phyloP scores from a whole-genome alignment of 1,140 invertebrate genomes.

The Cotesia glomerata region DNA sequence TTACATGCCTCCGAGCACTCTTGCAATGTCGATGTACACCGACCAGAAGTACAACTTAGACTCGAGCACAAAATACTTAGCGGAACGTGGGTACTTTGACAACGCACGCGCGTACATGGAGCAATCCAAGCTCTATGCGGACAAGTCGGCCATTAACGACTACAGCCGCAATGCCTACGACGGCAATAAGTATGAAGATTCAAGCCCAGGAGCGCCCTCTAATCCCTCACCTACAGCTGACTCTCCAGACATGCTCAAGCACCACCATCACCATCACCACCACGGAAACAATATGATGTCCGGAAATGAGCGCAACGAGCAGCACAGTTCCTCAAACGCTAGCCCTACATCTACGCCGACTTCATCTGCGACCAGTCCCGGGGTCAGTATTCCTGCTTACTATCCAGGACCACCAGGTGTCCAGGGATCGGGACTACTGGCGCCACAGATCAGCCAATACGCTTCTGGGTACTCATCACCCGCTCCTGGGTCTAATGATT shows the following conservation, averaged over 20 bases:
- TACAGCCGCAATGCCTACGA: constrained; percentile 64
- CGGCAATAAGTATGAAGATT: constrained; percentile 69
- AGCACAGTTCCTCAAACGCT: constrained; percentile 58
- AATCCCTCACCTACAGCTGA: constrained; percentile 64
- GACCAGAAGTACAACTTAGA: constrained; percentile 66
- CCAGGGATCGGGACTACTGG: constrained; percentile 59
- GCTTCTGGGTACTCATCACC: constrained; percentile 65
- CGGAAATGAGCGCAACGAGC: constrained; percentile 60
- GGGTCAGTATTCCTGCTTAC: constrained; percentile 65
- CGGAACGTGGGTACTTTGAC: constrained; percentile 70
- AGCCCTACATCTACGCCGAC: constrained; percentile 67
- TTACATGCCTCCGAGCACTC: constrained; percentile 69
- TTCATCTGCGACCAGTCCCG: constrained; percentile 70
- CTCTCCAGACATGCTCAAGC: constrained; percentile 68
- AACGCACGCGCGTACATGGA: constrained; percentile 82
- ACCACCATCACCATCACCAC: constrained; percentile 36
- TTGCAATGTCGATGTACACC: constrained; percentile 74
- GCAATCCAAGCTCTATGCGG: constrained; percentile 79
- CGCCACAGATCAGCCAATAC: constrained; percentile 71
- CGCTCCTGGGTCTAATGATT: constrained; percentile 68
- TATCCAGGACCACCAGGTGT: constrained; percentile 63
- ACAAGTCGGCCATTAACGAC: constrained; percentile 64
- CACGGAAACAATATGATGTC: constrained; percentile 10
- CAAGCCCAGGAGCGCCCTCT: constrained; percentile 69
- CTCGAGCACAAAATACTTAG: constrained; percentile 70